Evolutionary conservation across 2,113 vertebrate species (phyloP), one percentile per base, ranked within the genome.

Genomic region (Pygoscelis antarcticus): DNA sequence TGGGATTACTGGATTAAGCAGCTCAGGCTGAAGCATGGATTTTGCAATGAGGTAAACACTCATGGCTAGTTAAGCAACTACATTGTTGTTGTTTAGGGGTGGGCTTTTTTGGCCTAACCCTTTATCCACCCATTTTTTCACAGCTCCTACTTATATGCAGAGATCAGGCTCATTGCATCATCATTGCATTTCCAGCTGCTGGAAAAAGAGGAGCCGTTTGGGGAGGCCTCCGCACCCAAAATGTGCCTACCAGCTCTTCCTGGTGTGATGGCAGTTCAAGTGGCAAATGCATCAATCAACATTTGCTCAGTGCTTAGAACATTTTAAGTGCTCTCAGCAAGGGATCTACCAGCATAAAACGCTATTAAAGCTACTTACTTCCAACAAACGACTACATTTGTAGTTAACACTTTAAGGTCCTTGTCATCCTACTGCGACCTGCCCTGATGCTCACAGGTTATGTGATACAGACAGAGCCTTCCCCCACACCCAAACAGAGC

Each of bases 401-500:
- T 71, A 19, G 40, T 58, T 76, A 82, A 57, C 14, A 38, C n/a
- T 72, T 57, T 2, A 18, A 64, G 16, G 26, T 36, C 36, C 74
- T 58, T 78, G 64, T 25, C 57, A 78, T 51, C 11, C n/a, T 49
- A 16, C 8, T 22, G 18, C 2, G 2, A 58, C 47, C 21, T 79
- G 55, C 38, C 44, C 54, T 58, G 38, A 38, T 32, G 17, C 26
- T 58, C 17, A 26, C 8, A 76, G 40, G 25, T 42, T 61, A 57
- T 1, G 1, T 4, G 30, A 70, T 23, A 77, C 38, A 70, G 21
- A 30, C 7, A 89, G 13, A 42, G 40, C 10, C 38, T 55, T 57
- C 38, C 16, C 10, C 9, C 19, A 61, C 0, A 0, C 17, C 13
- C 34, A 69, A 61, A 66, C 0, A 36, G 29, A 72, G 57, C 19